These are phyloP conservation scores for Thaumatotibia leucotreta DNA, from an alignment of 1,140 invertebrate genomes.

Conservation along the genomic window DNA sequence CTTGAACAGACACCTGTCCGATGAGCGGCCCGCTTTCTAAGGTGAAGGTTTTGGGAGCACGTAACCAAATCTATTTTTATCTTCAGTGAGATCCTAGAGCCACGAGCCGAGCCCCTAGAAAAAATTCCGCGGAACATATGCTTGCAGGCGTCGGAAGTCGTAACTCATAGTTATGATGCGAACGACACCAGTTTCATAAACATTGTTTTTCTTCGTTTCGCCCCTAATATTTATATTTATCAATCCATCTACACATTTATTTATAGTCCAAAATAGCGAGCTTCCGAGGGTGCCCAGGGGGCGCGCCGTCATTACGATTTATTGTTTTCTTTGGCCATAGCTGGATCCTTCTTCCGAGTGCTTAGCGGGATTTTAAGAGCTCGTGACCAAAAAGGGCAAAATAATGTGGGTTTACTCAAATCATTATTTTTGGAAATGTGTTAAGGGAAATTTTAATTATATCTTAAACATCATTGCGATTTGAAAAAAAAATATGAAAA, in stretches of 20 bases:
- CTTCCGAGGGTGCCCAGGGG: constrained; percentile 63
- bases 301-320: constrained; percentile 69
- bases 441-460: too few species aligned
- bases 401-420: background rate
- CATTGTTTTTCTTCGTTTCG: constrained; percentile 76
- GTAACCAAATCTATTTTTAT: constrained; percentile 32
- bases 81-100: background rate
- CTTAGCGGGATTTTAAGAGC: constrained; percentile 43
- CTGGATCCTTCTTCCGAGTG: constrained; percentile 41
- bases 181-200: constrained; percentile 76
- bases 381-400: background rate
- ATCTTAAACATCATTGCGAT: too few species aligned
- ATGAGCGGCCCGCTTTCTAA: background rate
- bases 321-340: constrained; percentile 69
- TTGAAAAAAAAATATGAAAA: too few species aligned
- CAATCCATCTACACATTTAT: constrained; percentile 76
- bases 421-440: background rate
- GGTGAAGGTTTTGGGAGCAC: background rate
- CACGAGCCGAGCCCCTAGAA: constrained; percentile 24
- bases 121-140: constrained; percentile 71
- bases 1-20: background rate
- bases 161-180: constrained; percentile 75
- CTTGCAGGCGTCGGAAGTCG: constrained; percentile 69
- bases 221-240: constrained; percentile 77
- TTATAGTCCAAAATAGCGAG: constrained; percentile 72